These are phyloP conservation scores for Lithosia quadra DNA, from an alignment of 2,888 invertebrate genomes.

Conservation along the genomic window DNA sequence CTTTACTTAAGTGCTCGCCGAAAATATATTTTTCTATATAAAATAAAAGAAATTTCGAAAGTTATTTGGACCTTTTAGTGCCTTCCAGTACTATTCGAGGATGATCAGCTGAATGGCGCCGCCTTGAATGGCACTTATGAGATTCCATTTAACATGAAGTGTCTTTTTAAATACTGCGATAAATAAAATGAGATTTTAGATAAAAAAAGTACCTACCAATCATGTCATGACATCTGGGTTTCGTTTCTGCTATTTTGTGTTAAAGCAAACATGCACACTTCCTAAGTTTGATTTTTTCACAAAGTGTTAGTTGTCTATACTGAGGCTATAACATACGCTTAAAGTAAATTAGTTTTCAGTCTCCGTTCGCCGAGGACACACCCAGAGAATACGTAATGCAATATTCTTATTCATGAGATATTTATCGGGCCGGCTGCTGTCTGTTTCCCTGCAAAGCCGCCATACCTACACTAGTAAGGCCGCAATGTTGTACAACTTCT, in stretches of 20 bases:
- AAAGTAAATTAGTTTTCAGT: slow-evolving; percentile 61
- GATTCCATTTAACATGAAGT: slow-evolving; percentile 43
- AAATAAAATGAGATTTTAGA: not conserved
- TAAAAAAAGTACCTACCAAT: not conserved
- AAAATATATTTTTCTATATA: slow-evolving; percentile 47
- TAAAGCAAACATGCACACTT: not conserved
- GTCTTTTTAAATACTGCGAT: slow-evolving; percentile 40
- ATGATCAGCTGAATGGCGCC: slow-evolving; percentile 56
- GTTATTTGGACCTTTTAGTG: slow-evolving; percentile 59
- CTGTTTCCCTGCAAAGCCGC: slow-evolving; percentile 32
- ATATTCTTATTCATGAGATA: slow-evolving; percentile 82
- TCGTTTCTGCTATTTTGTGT: too few species aligned
- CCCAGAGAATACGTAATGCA: slow-evolving; percentile 72
- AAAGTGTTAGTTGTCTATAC: slow-evolving; percentile 17
- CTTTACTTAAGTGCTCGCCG: slow-evolving; percentile 22
- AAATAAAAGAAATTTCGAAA: slow-evolving; percentile 50
- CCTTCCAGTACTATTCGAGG: slow-evolving; percentile 51
- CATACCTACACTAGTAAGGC: slow-evolving; percentile 24
- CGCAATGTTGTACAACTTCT: slow-evolving; percentile 29
- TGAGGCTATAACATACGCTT: slow-evolving; percentile 42
- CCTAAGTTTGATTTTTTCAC: slow-evolving; percentile 17
- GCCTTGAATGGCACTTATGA: slow-evolving; percentile 55
- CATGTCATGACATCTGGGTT: too few species aligned
- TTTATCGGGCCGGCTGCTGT: slow-evolving; percentile 61
- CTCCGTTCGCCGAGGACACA: slow-evolving; percentile 49